Conservation (phyloP, 1,140 invertebrate species). For the honey bee (Apis mellifera) region DNA sequence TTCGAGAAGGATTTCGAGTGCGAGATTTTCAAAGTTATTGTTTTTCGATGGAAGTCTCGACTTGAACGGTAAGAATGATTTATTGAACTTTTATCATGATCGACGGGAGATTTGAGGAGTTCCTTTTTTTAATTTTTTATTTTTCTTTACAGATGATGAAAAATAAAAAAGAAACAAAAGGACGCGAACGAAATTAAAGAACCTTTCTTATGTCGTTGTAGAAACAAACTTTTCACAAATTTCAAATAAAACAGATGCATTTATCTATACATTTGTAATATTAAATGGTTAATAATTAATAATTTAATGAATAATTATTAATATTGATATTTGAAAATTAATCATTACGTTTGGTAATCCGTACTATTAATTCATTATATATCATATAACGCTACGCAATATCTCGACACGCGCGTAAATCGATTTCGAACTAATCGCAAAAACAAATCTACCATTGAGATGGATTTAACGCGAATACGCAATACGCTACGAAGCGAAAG, state of each 20-base stretch:
- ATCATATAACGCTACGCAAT: no score
- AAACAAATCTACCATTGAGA: background rate
- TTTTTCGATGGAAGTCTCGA: background rate
- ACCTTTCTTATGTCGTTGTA: no score
- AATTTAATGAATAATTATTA: no score
- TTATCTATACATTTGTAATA: no score
- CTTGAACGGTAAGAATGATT: background rate
- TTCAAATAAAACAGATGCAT: no score
- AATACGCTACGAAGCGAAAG: background rate
- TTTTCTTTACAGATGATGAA: background rate
- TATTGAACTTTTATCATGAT: conserved; percentile 5
- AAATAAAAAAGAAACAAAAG: no score
- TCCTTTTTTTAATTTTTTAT: background rate
- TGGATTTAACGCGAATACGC: background rate
- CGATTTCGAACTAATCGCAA: background rate
- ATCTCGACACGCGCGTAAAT: background rate
- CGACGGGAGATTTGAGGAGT: background rate
- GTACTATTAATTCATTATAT: no score
- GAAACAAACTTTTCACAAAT: no score
- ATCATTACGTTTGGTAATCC: no score
- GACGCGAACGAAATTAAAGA: no score
- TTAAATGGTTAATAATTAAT: no score
- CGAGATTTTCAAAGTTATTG: background rate
- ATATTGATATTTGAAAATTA: no score
- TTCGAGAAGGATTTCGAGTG: background rate